A percentile compares a stretch with the other conserved stretches of the same genome.
Conservation (phyloP, 1,140 invertebrate species). For the Aradophagus sp. region DNA sequence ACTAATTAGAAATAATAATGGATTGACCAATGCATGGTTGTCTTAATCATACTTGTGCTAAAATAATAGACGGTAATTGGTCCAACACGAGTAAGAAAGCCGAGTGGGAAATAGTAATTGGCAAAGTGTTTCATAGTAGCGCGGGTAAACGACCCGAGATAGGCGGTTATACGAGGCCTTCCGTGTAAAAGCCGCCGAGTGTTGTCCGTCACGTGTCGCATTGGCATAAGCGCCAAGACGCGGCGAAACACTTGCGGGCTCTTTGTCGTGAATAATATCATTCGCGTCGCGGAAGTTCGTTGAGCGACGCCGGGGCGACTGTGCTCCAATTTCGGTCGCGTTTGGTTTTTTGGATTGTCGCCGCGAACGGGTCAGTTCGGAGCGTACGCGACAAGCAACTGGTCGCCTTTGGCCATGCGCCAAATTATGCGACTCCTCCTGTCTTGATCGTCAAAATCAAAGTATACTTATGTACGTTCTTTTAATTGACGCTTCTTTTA, state of each 20-base stretch:
- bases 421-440: constrained; percentile 66
- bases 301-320: constrained; percentile 10
- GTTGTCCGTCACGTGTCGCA: constrained; percentile 28
- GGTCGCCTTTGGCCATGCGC: constrained; percentile 69
- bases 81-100: too few relatives aligned
- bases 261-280: constrained; percentile 22
- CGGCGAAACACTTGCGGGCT: constrained; percentile 22
- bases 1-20: too few relatives aligned
- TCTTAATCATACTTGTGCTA: too few relatives aligned
- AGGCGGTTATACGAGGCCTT: neutral
- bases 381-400: constrained; percentile 67
- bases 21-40: too few relatives aligned
- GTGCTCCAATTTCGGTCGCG: constrained; percentile 33
- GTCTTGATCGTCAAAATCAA: constrained; percentile 7
- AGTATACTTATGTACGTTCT: too few relatives aligned
- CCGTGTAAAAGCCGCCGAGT: constrained; percentile 23
- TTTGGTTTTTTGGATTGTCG: constrained; percentile 47
- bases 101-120: constrained; percentile 20
- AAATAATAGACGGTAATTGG: too few relatives aligned
- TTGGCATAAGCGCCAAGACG: constrained; percentile 9
- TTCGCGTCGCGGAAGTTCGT: constrained; percentile 34
- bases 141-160: constrained; percentile 41
- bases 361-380: constrained; percentile 59
- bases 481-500: constrained; percentile 1
- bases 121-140: constrained; percentile 13